Conservation (phyloP, 2,888 invertebrate species). For the Tiliacea citrago region DNA sequence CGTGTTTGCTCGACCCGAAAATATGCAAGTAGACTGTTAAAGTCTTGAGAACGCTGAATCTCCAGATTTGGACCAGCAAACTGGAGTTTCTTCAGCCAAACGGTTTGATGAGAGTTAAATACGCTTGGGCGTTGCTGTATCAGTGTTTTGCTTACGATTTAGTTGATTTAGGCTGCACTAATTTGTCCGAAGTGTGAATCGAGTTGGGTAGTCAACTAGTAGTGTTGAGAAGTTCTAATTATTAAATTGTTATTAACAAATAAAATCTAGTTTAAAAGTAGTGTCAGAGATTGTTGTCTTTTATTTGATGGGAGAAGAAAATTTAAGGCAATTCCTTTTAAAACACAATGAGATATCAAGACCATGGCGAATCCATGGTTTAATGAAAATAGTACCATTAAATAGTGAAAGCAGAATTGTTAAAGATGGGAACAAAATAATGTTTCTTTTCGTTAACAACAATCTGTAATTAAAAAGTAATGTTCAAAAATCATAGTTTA, state of each 20-base stretch:
- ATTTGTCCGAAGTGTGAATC: no score
- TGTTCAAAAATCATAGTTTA: conserved; percentile 9
- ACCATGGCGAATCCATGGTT: conserved; percentile 30
- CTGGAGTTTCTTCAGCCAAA: no score
- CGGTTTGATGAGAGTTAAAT: no score
- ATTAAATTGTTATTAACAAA: neutral
- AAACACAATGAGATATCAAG: conserved; percentile 10
- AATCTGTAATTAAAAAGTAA: conserved; percentile 48
- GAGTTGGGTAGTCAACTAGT: no score
- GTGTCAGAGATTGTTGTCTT: neutral
- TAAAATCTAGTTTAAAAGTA: neutral
- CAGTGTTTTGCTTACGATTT: no score
- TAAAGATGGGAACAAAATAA: conserved; percentile 45
- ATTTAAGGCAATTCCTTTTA: conserved; percentile 10
- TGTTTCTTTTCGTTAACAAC: conserved; percentile 18
- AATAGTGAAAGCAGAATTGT: conserved; percentile 39
- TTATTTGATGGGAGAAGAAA: neutral
- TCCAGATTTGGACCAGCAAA: no score
- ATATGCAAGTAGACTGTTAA: no score
- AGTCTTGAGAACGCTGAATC: no score
- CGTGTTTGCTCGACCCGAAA: no score
- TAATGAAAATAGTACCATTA: conserved; percentile 12
- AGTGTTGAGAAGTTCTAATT: no score
- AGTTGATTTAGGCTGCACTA: no score
- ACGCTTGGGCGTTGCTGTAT: no score